Conservation (phyloP, 1,140 invertebrate species). For the Muscidifurax raptorellus region DNA sequence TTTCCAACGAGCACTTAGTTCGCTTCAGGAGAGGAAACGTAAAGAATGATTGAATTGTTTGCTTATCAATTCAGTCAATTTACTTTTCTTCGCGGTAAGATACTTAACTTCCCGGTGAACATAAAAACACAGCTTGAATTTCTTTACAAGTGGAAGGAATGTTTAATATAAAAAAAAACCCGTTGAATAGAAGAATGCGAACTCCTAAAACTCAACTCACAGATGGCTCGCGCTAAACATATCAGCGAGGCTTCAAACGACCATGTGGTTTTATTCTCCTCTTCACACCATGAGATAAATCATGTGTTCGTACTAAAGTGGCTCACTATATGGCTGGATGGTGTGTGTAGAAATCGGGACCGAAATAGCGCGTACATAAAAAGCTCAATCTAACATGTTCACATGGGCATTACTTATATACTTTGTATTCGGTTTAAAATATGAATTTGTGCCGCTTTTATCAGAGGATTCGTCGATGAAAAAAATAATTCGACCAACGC, state of each 20-base stretch:
- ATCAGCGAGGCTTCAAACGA: slow-evolving; percentile 4
- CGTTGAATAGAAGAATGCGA: not conserved
- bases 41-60: not conserved
- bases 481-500: too few species aligned
- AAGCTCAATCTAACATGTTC: not conserved
- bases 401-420: not conserved
- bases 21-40: too few species aligned
- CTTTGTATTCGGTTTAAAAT: not conserved
- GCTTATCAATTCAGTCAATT: not conserved
- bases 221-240: slow-evolving; percentile 9
- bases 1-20: not conserved
- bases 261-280: slow-evolving; percentile 9
- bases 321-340: not conserved
- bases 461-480: too few species aligned
- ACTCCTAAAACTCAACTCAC: not conserved
- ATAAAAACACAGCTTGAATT: not conserved
- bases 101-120: not conserved
- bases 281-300: slow-evolving; percentile 39
- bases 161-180: too few species aligned
- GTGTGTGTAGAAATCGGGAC: slow-evolving; percentile 1
- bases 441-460: too few species aligned
- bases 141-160: not conserved
- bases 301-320: slow-evolving; percentile 6
- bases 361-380: slow-evolving; percentile 12
- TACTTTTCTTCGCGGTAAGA: not conserved